Base-by-base conservation (phyloP, 2,888 invertebrate genomes). In the Plebejus argus region DNA sequence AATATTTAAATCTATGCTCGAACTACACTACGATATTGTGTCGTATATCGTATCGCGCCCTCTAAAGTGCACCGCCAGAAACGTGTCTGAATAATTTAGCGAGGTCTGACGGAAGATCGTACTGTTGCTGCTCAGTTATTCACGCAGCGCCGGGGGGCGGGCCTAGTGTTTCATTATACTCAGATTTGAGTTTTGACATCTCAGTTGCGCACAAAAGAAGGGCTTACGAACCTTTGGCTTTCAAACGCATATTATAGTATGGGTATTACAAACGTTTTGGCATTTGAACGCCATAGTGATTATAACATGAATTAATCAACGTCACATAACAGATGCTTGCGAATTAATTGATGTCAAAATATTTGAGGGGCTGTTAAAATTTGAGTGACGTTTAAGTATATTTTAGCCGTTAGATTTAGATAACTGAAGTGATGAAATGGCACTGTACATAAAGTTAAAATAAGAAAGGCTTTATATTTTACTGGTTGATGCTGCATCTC, bases 121-220 rank as follows among this genome's bases (percentile, higher is more conserved):
- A 81, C 80, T 81, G 80, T 79, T 82, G 56, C 71, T 35, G 80
- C 81, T 82, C 80, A 82, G 81, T 80, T 81, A 83, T 82, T 81
- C 58, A 56, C 77, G 76, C 78, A 75, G 75, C 76, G 77, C 58
- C 61, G 75, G 79, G 80, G 79, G 79, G 79, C 75, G 77, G 75
- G 76, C 35, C n/a, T 70, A 71, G 71, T 71, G 66, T 66, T 66
- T 33, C 28, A 66, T 66, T 66, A 66, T 66, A 66, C 28, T 66
- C 28, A 33, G 66, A 66, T 66, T 66, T 66, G 66, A 66, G 66
- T 66, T 66, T 66, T 66, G 66, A 66, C 66, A 33, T 66, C 66
- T 66, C 66, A 28, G 28, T 15, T 15, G 28, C 15, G 5, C 66
- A 28, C 28, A 66, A 28, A 66, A 33, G 66, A 61, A 23, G 12